A percentile compares a stretch with the other conserved stretches of the same genome.
Conservation (phyloP, 2,797 vertebrate species). For the Pantherophis vulpinus region DNA sequence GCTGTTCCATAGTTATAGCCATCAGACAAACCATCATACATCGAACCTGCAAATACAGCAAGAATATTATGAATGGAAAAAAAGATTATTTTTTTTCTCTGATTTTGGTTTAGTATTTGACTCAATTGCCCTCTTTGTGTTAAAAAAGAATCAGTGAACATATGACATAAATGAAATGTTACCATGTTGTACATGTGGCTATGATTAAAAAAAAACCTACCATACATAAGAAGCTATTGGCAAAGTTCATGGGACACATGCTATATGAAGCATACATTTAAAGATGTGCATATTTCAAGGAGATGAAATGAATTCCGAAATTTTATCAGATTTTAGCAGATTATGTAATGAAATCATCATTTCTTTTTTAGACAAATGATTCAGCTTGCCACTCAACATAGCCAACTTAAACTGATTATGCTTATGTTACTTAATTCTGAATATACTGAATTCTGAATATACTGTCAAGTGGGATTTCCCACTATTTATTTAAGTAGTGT, state of each 20-base stretch:
- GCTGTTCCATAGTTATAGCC: slow-evolving; percentile 71
- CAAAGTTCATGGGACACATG: background rate
- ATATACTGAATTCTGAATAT: background rate
- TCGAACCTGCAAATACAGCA: slow-evolving; percentile 67
- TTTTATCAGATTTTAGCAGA: background rate
- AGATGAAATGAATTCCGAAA: background rate
- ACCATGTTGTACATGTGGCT: background rate
- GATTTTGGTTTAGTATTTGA: background rate
- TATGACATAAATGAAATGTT: background rate
- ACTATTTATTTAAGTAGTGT: background rate
- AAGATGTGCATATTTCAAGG: background rate
- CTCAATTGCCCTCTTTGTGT: background rate
- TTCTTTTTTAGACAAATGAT: background rate
- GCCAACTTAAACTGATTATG: background rate
- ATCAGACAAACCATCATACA: slow-evolving; percentile 72
- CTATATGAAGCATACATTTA: background rate
- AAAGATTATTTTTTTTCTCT: background rate
- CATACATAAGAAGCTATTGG: background rate
- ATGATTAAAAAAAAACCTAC: background rate
- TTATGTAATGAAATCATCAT: background rate
- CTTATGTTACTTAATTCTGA: background rate
- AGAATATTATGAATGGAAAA: slow-evolving; percentile 27
- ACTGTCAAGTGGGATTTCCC: background rate
- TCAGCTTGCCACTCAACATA: background rate
- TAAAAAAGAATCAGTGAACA: background rate